phyloP scores from a whole-genome alignment of 2,797 vertebrate genomes.

The Oreortyx pictus region DNA sequence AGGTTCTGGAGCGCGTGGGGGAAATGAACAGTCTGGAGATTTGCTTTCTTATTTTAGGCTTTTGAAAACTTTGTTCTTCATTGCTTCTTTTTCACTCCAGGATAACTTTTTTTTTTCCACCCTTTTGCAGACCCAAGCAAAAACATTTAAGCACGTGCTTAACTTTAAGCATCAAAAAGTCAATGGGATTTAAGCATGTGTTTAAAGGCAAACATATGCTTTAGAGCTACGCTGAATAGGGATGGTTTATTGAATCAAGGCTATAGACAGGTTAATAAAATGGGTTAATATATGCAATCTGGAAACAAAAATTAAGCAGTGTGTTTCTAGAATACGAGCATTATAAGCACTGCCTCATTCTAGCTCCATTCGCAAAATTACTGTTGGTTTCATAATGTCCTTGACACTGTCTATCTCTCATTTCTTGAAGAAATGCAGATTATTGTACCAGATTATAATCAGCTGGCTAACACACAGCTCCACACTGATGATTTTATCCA shows the following conservation, averaged over 20 bases:
- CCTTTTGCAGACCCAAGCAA: slow-evolving; percentile 27
- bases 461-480: slow-evolving; percentile 30
- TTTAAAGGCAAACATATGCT: slow-evolving; percentile 74
- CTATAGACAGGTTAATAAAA: slow-evolving; percentile 69
- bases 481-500: slow-evolving; percentile 19
- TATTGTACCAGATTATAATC: slow-evolving; percentile 40
- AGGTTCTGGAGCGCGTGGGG: not conserved
- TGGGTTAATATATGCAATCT: slow-evolving; percentile 56
- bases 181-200: slow-evolving; percentile 70
- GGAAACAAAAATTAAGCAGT: slow-evolving; percentile 65
- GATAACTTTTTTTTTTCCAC: not conserved
- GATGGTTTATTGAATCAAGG: slow-evolving; percentile 68
- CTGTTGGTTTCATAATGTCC: slow-evolving; percentile 51
- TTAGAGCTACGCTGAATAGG: slow-evolving; percentile 64
- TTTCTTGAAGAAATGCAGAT: slow-evolving; percentile 65
- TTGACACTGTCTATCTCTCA: slow-evolving; percentile 20
- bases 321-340: slow-evolving; percentile 36
- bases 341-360: not conserved
- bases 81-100: not conserved
- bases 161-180: slow-evolving; percentile 73
- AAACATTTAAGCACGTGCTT: slow-evolving; percentile 60
- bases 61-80: not conserved
- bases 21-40: not conserved
- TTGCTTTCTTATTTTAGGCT: slow-evolving; percentile 1
- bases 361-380: slow-evolving; percentile 45